Base-by-base conservation (phyloP, 2,888 invertebrate species). In the Harpalus rufipes region DNA sequence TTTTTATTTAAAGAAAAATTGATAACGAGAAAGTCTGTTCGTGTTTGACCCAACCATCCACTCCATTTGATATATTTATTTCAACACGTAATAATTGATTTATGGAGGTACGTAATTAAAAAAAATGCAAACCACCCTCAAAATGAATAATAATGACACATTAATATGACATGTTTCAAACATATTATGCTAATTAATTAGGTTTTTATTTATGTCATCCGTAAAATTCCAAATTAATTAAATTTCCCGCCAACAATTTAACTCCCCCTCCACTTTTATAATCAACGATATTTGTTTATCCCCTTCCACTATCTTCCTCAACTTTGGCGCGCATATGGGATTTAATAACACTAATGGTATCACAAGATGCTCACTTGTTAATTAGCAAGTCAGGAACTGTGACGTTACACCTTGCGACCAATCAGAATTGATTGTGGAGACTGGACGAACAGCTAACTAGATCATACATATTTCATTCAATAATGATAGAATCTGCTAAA, bases 381-480 rank as follows among this genome's bases (percentile, higher is more conserved):
- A 51, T 51, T 51, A 51, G 44, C 44, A 12, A 51, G 44, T 51
- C 44, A 0, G 12, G 44, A 32, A 32, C 32, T 5, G 32, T 32
- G 32, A 32, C 32, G 32, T 32, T 5, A 32, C 32, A 32, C 32
- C 32, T 32, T 32, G 32, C 44, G 2, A 51, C 44, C 44, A 51
- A 51, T 51, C 44, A 51, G 44, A 51, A 51, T 51, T 51, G 44
- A 51, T 51, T 12, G 1, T 0, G 44, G 44, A 6, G 44, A 51
- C 10, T 51, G 44, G 44, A 51, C 68, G 68, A 68, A 63, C 63
- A 25, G 7, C n/a, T 68, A 68, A 68, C 68, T 39, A 39, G 39
- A 68, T 68, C 68, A 39, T 68, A 68, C 68, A 68, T 68, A 68
- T 68, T 68, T 68, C 68, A 68, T 68, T 68, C 25, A 68, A 68